These are phyloP conservation scores for Cephalopachus bancanus DNA, from an alignment of 2,797 vertebrate species.

Conservation along the genomic window DNA sequence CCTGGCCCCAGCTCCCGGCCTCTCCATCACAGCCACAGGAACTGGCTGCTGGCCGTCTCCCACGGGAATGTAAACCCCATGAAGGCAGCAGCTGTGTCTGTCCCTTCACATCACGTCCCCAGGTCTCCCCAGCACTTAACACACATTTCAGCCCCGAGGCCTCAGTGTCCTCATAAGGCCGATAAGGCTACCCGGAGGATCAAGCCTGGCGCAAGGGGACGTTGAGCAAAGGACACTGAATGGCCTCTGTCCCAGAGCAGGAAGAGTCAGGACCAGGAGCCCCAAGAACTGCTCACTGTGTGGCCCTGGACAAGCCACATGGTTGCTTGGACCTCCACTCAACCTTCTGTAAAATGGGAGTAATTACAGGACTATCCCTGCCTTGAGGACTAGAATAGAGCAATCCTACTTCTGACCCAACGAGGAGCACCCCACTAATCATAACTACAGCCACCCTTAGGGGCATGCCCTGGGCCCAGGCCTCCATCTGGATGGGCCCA, in stretches of 20 bases:
- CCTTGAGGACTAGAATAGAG: not conserved
- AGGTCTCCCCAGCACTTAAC: fast-evolving
- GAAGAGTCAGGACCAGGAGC: not conserved
- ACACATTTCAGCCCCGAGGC: fast-evolving
- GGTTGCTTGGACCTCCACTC: not conserved
- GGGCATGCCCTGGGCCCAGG: not conserved
- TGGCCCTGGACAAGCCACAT: not conserved
- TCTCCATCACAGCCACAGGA: not conserved
- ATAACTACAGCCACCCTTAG: not conserved
- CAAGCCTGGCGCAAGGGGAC: fast-evolving
- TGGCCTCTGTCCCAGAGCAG: not conserved
- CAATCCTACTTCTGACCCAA: not conserved
- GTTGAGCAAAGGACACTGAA: too few species aligned
- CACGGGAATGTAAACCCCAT: fast-evolving
- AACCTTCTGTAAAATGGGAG: not conserved
- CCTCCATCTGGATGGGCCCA: not conserved
- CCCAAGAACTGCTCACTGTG: fast-evolving
- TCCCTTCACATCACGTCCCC: not conserved
- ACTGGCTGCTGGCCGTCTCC: not conserved
- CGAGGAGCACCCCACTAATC: too few species aligned
- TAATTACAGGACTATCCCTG: too few species aligned
- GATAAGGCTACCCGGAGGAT: not conserved
- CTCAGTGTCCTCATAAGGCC: fast-evolving
- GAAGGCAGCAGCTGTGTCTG: fast-evolving
- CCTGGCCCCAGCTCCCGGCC: not conserved